Conservation (phyloP, 2,113 vertebrate species). For the Lepidothrix coronata region DNA sequence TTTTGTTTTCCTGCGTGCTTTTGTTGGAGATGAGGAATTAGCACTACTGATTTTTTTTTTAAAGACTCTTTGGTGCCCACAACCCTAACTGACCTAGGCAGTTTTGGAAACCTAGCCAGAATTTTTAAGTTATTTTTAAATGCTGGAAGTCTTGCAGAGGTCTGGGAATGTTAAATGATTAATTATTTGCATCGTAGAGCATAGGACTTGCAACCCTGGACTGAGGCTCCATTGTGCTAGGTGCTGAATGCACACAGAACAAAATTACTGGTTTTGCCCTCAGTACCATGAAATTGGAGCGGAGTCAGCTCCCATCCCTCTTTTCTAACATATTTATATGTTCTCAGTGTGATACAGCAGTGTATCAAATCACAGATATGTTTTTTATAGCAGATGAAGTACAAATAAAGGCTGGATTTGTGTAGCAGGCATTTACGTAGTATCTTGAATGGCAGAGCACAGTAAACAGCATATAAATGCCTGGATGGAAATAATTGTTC, state of each 20-base stretch:
- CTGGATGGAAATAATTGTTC: neutral
- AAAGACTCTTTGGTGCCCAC: neutral
- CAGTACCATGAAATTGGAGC: accelerated
- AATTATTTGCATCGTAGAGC: neutral
- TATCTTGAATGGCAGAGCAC: neutral
- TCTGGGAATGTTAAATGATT: conserved; percentile 46
- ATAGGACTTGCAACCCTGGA: neutral
- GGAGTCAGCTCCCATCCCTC: neutral
- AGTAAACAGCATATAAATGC: neutral
- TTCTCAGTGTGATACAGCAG: neutral
- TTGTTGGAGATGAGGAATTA: neutral
- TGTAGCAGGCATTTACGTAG: neutral
- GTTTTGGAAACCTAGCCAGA: neutral
- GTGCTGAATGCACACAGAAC: conserved; percentile 33
- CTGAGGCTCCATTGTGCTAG: conserved; percentile 35
- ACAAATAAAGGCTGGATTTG: neutral
- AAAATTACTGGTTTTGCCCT: neutral
- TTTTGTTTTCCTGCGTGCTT: neutral
- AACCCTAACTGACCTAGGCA: neutral
- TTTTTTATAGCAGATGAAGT: neutral
- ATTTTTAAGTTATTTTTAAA: conserved; percentile 45
- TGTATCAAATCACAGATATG: neutral
- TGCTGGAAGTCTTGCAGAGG: neutral
- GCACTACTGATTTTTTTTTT: neutral
- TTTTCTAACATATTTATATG: neutral